Base-by-base conservation (phyloP, 2,888 invertebrate species). In the Stenodera caucasica region DNA sequence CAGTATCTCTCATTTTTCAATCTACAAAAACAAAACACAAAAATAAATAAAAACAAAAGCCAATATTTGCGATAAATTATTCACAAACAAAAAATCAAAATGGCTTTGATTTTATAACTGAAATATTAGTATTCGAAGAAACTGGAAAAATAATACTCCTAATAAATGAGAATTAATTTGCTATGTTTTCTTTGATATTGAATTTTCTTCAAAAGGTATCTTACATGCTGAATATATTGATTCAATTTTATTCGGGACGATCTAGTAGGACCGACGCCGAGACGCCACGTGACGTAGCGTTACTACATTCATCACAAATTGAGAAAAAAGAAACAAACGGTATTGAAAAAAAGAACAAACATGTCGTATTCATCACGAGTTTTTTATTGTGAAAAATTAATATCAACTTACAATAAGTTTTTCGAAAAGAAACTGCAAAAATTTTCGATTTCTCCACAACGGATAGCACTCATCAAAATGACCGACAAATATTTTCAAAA, bases 1-100 rank as follows among this genome's bases (percentile, higher is more conserved):
- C 76, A 67, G 73, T 77, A 66, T 76, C 77, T n/a, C 75, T 65
- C 76, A 77, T 77, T 64, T 65, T 66, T 26, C 14, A 23, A 4
- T 15, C 14, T 14, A 15, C 18, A 4, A n/a, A 35, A 49, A 49
- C 15, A 60, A 49, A n/a, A 7, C 18, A 37, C 49, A 54, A 40
- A 60, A 49, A 33, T 12, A 56, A 32, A 55, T n/a, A 50, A 33
- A 30, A 60, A 56, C 23, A 49, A 54, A 37, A 49, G 30, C 18
- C 50, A 55, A 37, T 45, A 55, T 60, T 60, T 60, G 32, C 52
- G 49, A 35, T 37, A 35, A 6, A 50, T 50, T 50, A 30, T 30
- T 7, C 15, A 35, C 15, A 33, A 4, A 30, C 14, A 14, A 37
- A n/a, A 33, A 37, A 37, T 37, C 37, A 37, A 37, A 15, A 37